Percentiles rank a stretch among this genome's conserved stretches.
Evolutionary conservation across 2,888 invertebrate species (phyloP).

Genomic region (Caenorhabditis afra): DNA sequence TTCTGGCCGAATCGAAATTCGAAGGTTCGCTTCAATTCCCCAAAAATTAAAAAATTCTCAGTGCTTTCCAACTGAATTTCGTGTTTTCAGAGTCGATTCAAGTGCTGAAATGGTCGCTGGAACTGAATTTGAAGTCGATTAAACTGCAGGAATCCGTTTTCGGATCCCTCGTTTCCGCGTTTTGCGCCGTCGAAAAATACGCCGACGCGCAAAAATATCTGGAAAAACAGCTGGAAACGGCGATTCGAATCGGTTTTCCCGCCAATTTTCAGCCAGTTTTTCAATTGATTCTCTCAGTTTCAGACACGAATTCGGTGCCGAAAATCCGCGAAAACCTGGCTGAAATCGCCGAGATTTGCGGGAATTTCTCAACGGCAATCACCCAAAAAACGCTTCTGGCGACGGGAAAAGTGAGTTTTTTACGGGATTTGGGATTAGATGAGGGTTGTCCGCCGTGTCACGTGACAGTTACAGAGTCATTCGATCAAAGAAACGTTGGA

Average conservation of each 20-base stretch:
- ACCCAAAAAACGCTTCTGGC: conserved; percentile 26
- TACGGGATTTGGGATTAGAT: neutral
- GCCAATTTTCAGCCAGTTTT: neutral
- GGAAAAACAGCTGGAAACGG: conserved; percentile 32
- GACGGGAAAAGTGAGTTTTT: conserved; percentile 8
- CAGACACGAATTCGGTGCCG: conserved; percentile 10
- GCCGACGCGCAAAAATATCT: conserved; percentile 9
- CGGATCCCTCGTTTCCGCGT: conserved; percentile 56
- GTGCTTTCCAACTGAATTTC: neutral
- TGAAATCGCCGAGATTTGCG: conserved; percentile 36
- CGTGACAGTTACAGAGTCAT: no score
- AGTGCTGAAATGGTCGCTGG: conserved; percentile 57
- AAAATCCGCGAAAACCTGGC: conserved; percentile 49
- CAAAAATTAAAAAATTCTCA: neutral
- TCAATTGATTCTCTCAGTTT: neutral
- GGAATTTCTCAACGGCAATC: conserved; percentile 24
- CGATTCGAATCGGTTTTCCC: conserved; percentile 22
- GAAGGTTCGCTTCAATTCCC: conserved; percentile 30
- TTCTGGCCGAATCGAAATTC: conserved; percentile 26
- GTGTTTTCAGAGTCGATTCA: conserved; percentile 23
- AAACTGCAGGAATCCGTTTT: conserved; percentile 55
- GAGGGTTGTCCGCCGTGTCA: neutral
- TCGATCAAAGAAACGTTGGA: neutral
- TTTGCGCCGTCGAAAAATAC: conserved; percentile 44
- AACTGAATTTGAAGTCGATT: conserved; percentile 41